Base-by-base conservation (phyloP, 1,140 invertebrate species). In the Bombus confusus region DNA sequence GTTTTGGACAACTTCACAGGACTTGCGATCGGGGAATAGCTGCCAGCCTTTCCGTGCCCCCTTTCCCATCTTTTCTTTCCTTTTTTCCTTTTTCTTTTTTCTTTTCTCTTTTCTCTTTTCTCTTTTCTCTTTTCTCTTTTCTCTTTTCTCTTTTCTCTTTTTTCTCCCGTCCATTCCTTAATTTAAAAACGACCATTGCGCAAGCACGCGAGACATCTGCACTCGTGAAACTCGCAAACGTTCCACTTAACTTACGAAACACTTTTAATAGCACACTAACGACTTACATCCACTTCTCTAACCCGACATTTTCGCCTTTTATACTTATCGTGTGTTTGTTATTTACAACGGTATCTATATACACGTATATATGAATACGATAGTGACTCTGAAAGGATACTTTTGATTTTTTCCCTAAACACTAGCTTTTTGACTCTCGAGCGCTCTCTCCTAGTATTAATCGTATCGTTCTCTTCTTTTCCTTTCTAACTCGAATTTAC, bases 1-100 rank as follows among this genome's bases (percentile, higher is more conserved):
- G 80, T 94, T 92, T 93, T 93, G 91, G 93, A 94, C 92, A 94
- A 92, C 89, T 89, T 93, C 92, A 93, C 92, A 93, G 88, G 88
- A 92, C 90, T 83, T 86, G 85, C 80, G 43, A 86, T 84, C 86
- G 80, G 69, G n/a, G 41, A 85, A 73, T 72, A 80, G 77, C 68
- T 85, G 77, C 57, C 83, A 77, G 37, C 68, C 68, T 25, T 83
- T 75, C 37, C 43, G 82, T 88, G 47, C 66, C 57, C 52, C 75
- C 37, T 62, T 59, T 69, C 77, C 77, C 66, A 79, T 77, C 68
- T 18, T 59, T 80, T 25, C 6, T 15, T 6, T 8, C 0, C 59
- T 31, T 25, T 39, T 39, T 47, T 0, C 15, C 13, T 47, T 41
- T 47, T 43, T 22, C 22, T 28, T 25, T 25, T 25, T 9, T 25